Conservation (phyloP, 2,888 invertebrate species). For the Meteorus cinctellus region DNA sequence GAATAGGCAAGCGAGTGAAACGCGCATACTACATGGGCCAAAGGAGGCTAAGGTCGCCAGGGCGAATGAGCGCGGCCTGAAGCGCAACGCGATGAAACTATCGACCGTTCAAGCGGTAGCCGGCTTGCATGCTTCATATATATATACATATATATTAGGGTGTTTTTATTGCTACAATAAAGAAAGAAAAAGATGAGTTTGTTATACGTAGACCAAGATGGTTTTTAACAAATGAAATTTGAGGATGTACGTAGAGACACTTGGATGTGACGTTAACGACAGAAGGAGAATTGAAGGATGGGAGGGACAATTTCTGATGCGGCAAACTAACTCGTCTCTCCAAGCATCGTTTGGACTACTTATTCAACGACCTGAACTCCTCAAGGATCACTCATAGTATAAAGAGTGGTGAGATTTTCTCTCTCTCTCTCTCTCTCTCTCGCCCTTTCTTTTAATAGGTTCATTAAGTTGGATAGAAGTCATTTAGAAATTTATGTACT, state of each 20-base stretch:
- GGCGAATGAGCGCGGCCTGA: conserved; percentile 29
- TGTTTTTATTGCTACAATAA: not conserved
- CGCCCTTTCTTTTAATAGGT: not conserved
- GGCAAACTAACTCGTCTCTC: not conserved
- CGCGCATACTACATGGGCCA: conserved; percentile 16
- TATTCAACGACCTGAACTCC: conserved; percentile 12
- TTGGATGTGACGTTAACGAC: conserved; percentile 4
- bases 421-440: not conserved
- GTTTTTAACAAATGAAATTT: not conserved
- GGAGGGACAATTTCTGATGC: not conserved
- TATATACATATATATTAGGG: not conserved
- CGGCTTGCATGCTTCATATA: conserved; percentile 25
- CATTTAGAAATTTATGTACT: not conserved
- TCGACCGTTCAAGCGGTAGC: conserved; percentile 38
- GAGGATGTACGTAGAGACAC: not conserved
- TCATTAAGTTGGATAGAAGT: conserved; percentile 17
- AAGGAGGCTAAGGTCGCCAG: conserved; percentile 44
- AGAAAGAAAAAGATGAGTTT: not conserved
- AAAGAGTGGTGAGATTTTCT: conserved; percentile 1
- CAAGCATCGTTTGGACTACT: conserved; percentile 14
- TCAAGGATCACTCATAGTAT: not conserved
- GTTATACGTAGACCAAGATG: not conserved
- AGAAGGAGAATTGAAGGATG: not conserved
- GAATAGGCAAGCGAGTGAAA: conserved; percentile 40
- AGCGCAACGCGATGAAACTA: conserved; percentile 46